These are phyloP conservation scores for Sphyrna mokarran DNA, from an alignment of 2,113 vertebrate species.

Conservation along the genomic window DNA sequence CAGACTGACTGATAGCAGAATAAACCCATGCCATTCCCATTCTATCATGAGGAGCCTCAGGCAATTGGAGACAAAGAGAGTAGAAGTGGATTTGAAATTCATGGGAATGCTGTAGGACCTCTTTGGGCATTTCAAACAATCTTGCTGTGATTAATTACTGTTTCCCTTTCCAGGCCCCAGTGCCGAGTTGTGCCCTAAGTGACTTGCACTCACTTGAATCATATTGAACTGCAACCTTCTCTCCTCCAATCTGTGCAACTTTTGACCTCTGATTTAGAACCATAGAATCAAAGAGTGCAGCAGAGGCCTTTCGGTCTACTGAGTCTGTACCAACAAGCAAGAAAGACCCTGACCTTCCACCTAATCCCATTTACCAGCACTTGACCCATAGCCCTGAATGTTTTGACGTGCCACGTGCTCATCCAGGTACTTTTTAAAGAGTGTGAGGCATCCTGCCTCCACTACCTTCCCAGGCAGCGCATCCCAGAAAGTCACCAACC, in stretches of 20 bases:
- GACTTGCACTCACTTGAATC: neutral
- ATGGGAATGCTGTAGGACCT: neutral
- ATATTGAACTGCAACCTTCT: neutral
- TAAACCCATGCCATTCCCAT: neutral
- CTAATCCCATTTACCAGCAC: too few relatives aligned
- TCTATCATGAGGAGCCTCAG: neutral
- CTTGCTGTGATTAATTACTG: neutral
- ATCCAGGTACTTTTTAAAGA: too few relatives aligned
- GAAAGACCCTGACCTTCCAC: too few relatives aligned
- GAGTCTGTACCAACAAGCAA: too few relatives aligned
- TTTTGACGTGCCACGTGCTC: too few relatives aligned
- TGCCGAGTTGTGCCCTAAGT: neutral
- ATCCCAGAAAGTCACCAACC: too few relatives aligned
- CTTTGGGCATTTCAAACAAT: neutral
- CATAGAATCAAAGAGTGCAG: too few relatives aligned
- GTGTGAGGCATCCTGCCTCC: too few relatives aligned
- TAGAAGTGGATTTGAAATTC: neutral
- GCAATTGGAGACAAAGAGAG: neutral
- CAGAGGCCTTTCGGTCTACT: too few relatives aligned
- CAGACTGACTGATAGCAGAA: neutral
- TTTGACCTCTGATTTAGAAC: neutral
- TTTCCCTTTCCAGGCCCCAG: neutral
- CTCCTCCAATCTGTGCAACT: neutral
- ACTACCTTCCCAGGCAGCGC: too few relatives aligned
- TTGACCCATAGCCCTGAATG: too few relatives aligned